These are phyloP conservation scores for Aphrophora alni DNA, from an alignment of 2,888 invertebrate genomes.

Conservation along the genomic window DNA sequence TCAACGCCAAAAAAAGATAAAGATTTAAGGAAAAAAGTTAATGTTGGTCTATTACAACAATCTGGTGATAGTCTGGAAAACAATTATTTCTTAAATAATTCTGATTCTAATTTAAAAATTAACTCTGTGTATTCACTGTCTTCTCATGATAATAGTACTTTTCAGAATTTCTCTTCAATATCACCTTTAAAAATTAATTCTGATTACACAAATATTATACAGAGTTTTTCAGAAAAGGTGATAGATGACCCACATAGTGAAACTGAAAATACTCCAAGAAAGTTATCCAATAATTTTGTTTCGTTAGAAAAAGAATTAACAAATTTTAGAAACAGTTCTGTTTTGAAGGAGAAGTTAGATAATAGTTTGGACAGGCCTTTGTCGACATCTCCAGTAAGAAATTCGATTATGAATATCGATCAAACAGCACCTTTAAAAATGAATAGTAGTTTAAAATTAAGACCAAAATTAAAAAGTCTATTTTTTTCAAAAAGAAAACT, in stretches of 20 bases:
- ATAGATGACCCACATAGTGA: background rate
- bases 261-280: background rate
- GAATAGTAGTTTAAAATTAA: background rate
- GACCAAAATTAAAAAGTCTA: background rate
- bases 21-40: too few relatives aligned
- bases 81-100: background rate
- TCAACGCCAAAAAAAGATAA: too few relatives aligned
- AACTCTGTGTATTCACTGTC: background rate
- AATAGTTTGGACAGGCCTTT: background rate
- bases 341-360: background rate
- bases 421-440: background rate
- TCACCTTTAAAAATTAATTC: background rate
- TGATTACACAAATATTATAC: background rate
- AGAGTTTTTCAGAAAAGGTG: background rate
- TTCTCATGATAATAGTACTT: background rate
- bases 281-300: background rate
- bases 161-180: background rate
- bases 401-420: background rate
- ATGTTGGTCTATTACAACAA: background rate
- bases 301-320: background rate
- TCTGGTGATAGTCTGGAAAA: background rate
- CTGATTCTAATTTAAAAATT: background rate
- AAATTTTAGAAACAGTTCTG: background rate
- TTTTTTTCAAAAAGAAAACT: background rate
- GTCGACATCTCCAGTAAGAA: background rate